Conservation (phyloP, 2,113 vertebrate genomes). For the Corythoichthys intestinalis region DNA sequence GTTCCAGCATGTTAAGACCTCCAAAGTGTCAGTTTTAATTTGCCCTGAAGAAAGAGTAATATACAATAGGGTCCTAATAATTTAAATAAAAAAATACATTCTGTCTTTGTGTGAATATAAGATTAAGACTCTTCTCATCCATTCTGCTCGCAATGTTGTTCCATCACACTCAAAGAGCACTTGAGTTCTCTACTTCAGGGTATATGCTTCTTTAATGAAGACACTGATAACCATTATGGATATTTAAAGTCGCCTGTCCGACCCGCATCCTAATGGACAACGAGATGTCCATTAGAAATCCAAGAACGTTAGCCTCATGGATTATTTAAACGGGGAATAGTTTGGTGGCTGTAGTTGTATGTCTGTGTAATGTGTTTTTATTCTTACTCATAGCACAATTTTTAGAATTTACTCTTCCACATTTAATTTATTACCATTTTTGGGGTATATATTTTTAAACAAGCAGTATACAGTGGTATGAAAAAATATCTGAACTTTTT, state of each 20-base stretch:
- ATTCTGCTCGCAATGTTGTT: constrained; percentile 44
- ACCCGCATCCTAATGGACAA: constrained; percentile 31
- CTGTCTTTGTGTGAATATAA: too few relatives aligned
- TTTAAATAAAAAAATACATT: too few relatives aligned
- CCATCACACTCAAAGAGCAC: constrained; percentile 60
- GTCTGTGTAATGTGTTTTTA: constrained; percentile 7
- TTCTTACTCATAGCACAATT: too few relatives aligned
- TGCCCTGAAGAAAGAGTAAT: too few relatives aligned
- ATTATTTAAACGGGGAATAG: constrained; percentile 29
- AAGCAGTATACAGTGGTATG: too few relatives aligned
- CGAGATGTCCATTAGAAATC: constrained; percentile 18
- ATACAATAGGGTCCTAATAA: too few relatives aligned
- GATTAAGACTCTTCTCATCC: background rate
- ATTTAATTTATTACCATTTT: too few relatives aligned
- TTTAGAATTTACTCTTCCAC: too few relatives aligned
- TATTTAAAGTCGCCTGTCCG: constrained; percentile 56
- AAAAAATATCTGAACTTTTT: too few relatives aligned
- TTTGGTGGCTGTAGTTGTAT: constrained; percentile 21
- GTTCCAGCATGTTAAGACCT: too few relatives aligned
- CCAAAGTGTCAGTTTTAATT: too few relatives aligned
- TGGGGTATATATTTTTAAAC: too few relatives aligned
- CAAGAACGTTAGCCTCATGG: constrained; percentile 18
- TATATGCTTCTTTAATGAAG: constrained; percentile 71
- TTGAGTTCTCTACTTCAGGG: constrained; percentile 57
- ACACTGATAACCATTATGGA: constrained; percentile 65